Base-by-base conservation (phyloP, 2,797 vertebrate species). In the Myotis daubentonii region DNA sequence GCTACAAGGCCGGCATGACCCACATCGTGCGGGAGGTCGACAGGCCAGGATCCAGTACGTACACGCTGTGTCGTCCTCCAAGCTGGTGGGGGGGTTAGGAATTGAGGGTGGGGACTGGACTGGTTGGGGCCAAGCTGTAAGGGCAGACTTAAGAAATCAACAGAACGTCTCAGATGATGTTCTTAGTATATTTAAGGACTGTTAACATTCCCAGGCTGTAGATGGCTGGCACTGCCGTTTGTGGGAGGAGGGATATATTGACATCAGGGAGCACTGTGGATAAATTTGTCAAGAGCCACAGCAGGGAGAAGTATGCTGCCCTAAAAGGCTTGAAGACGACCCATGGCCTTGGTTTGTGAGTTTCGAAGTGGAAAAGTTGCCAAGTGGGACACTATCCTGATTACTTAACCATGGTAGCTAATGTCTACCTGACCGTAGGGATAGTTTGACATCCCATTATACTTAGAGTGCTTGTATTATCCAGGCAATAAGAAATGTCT, bases 1-100 rank as follows among this genome's bases (percentile, higher is more conserved):
- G 99, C 22, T 99, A 99, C 98, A 99, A 99, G 97, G 99, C 99
- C 30, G 99, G 99, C 98, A 99, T 99, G 99, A 99, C 99, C 0
- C 99, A 99, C 98, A 99, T 99, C 0, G 99, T 99, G 28, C 99
- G 99, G 0, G 99, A 99, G 95, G 99, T 99, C 0, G 99, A 99
- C 97, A 97, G 99, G 86, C 99, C 99, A 20, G 99, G 99, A n/a
- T 99, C 99, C 68, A 99, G 99, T 99, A 98, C 17, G 99, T 99
- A 60, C 62, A 33, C 0, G 0, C 20, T 22, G 11, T 2, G 0
- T 9, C 4, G 0, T 12, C 4, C n/a, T 60, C 3, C 1, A 15
- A 8, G 6, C 12, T 44, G 28, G 7, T 7, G 9, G 49, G 28
- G 47, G 55, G 22, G 33, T 44, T 10, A n/a, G 89, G 55, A 28